These are phyloP conservation scores for Vicugna pacos DNA, from an alignment of 2,113 vertebrate genomes.

Conservation along the genomic window DNA sequence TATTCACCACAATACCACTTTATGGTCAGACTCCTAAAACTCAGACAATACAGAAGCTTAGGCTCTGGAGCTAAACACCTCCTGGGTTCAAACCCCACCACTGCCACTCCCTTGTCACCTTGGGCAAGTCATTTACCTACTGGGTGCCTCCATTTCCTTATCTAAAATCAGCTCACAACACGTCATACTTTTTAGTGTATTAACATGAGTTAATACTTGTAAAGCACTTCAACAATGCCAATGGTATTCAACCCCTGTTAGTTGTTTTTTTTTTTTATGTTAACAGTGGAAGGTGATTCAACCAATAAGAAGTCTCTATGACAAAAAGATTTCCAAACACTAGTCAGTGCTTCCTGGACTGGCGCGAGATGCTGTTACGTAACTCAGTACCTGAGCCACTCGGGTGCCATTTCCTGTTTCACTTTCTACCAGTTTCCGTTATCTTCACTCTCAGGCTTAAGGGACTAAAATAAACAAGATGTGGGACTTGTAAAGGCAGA, in stretches of 20 bases:
- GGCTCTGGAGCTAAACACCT: background rate
- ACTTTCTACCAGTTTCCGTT: constrained; percentile 62
- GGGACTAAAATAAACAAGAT: background rate
- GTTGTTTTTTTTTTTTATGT: background rate
- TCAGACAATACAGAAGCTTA: background rate
- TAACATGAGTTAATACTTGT: background rate
- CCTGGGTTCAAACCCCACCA: background rate
- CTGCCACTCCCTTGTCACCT: background rate
- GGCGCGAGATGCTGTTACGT: background rate
- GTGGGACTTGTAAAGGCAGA: background rate
- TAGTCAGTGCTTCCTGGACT: constrained; percentile 48
- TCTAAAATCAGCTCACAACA: background rate
- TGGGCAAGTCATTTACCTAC: background rate
- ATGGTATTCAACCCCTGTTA: background rate
- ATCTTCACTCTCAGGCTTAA: background rate
- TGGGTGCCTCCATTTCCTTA: background rate
- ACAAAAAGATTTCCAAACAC: constrained; percentile 74
- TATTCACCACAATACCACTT: background rate
- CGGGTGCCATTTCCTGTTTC: constrained; percentile 57
- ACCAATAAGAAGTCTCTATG: constrained; percentile 54
- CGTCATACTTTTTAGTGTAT: background rate
- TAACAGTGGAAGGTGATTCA: constrained; percentile 27
- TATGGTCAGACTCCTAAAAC: background rate
- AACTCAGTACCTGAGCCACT: constrained; percentile 27
- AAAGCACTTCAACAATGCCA: background rate